Evolutionary conservation across 2,113 vertebrate genomes (phyloP).

Genomic region (Leucosticte australis): DNA sequence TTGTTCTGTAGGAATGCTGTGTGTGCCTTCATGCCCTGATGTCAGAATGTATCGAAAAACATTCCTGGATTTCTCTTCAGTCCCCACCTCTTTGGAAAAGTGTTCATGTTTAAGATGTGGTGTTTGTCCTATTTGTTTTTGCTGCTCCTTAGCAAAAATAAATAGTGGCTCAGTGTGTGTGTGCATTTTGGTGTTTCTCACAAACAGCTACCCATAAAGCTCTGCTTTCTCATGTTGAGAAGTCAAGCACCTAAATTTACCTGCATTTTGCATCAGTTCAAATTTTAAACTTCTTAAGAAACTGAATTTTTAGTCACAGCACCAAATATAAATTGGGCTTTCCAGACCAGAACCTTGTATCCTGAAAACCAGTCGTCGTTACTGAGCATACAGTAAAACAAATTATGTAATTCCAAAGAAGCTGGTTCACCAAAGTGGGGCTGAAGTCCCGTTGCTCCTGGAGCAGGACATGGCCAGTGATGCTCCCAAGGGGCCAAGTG

Average conservation of each 20-base stretch:
- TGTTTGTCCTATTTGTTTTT: conserved; percentile 66
- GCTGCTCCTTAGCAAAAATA: conserved; percentile 39
- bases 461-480: background rate
- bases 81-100: conserved; percentile 28
- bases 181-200: conserved; percentile 43
- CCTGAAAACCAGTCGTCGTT: background rate
- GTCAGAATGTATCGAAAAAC: conserved; percentile 52
- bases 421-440: background rate
- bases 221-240: conserved; percentile 50
- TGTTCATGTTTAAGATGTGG: conserved; percentile 56
- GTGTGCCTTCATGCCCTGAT: conserved; percentile 74
- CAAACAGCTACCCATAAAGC: conserved; percentile 44
- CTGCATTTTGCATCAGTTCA: background rate
- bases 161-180: conserved; percentile 30
- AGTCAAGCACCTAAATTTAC: conserved; percentile 35
- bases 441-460: background rate
- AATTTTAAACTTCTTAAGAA: background rate
- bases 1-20: conserved; percentile 70
- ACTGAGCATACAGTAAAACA: background rate
- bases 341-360: background rate
- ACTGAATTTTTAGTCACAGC: background rate
- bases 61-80: conserved; percentile 45
- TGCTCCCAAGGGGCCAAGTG: background rate
- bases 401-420: background rate
- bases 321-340: background rate